Percentiles rank a stretch among this genome's conserved stretches.
phyloP scores from a whole-genome alignment of 2,888 invertebrate species.

The Trissoscelio sp. region DNA sequence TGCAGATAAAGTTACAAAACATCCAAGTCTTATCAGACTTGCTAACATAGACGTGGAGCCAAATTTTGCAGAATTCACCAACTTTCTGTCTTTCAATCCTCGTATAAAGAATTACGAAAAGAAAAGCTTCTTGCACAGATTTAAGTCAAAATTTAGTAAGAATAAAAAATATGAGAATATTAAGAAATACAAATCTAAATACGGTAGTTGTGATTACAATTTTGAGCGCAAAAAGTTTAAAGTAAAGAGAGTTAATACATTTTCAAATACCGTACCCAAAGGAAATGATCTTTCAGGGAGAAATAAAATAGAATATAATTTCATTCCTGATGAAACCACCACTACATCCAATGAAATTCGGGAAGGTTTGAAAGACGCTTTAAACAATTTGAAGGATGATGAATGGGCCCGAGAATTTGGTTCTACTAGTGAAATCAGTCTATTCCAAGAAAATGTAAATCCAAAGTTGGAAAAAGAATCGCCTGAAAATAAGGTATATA shows the following conservation, averaged over 20 bases:
- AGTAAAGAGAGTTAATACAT: neutral
- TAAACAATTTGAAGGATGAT: too few relatives aligned
- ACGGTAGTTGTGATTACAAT: neutral
- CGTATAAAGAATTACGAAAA: constrained; percentile 39
- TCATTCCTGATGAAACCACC: neutral
- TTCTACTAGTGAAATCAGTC: constrained; percentile 14
- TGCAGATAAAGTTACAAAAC: constrained; percentile 28
- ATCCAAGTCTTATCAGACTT: constrained; percentile 73
- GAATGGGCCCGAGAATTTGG: constrained; percentile 42
- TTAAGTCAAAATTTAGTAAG: constrained; percentile 14
- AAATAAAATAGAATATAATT: neutral
- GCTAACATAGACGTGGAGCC: constrained; percentile 38
- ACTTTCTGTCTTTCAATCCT: constrained; percentile 48
- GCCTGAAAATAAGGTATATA: neutral
- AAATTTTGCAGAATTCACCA: constrained; percentile 62
- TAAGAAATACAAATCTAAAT: neutral
- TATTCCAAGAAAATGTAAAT: neutral
- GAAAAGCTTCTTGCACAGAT: constrained; percentile 66
- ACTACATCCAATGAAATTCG: neutral
- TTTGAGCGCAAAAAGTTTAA: neutral
- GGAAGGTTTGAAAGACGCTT: neutral
- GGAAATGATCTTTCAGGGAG: neutral
- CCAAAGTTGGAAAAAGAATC: neutral
- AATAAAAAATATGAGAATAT: neutral
- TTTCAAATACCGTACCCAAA: neutral